Conservation (phyloP, 2,113 vertebrate species). For the Perccottus glenii region DNA sequence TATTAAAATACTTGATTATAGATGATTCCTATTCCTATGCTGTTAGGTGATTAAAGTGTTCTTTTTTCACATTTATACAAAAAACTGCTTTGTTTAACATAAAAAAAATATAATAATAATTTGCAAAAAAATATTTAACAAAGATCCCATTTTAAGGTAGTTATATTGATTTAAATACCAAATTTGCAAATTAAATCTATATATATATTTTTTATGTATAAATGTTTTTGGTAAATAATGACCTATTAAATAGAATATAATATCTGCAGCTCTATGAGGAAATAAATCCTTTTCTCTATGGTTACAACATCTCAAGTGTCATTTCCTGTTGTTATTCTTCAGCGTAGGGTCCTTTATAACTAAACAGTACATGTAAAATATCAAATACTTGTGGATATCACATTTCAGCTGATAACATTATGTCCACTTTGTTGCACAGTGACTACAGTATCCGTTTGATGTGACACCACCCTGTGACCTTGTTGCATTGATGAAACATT, state of each 20-base stretch:
- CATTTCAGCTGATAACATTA: constrained; percentile 6
- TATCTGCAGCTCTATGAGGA: neutral
- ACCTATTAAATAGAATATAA: neutral
- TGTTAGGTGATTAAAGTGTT: too few species aligned
- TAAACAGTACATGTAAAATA: neutral
- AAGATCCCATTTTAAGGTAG: too few species aligned
- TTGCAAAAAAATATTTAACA: too few species aligned
- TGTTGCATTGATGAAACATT: constrained; percentile 22
- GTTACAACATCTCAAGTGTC: neutral
- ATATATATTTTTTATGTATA: neutral
- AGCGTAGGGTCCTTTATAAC: neutral
- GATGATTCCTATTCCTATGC: too few species aligned
- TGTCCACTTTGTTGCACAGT: neutral
- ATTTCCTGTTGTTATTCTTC: constrained; percentile 2
- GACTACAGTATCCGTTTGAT: neutral
- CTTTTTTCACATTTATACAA: too few species aligned
- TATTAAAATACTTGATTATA: too few species aligned
- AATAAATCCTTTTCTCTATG: neutral
- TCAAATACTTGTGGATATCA: neutral
- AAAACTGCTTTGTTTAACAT: too few species aligned
- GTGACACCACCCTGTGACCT: constrained; percentile 5
- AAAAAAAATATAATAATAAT: too few species aligned
- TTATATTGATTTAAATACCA: too few species aligned
- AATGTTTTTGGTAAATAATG: neutral
- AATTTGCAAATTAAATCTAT: too few species aligned